Evolutionary conservation across 1,140 invertebrate genomes (phyloP).

Genomic region (Asbolus verrucosus): DNA sequence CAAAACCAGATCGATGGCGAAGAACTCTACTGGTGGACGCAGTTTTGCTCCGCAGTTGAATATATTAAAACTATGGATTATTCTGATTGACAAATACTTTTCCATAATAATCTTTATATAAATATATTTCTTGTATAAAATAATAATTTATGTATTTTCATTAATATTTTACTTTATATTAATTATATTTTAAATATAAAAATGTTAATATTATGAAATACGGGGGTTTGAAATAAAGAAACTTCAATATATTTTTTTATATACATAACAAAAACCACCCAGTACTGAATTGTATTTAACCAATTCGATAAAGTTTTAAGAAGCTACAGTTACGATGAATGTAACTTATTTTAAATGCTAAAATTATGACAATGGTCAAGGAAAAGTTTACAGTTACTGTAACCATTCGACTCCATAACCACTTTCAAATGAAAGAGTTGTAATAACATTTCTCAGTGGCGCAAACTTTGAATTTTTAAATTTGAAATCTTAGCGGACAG

Average conservation of each 20-base stretch:
- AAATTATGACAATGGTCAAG: too few relatives aligned
- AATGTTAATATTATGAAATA: conserved; percentile 39
- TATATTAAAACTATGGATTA: conserved; percentile 99
- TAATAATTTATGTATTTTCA: conserved; percentile 42
- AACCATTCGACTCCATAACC: too few relatives aligned
- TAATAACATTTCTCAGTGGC: too few relatives aligned
- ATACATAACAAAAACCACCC: too few relatives aligned
- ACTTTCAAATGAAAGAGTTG: too few relatives aligned
- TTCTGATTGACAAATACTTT: conserved; percentile 61
- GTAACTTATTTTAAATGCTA: too few relatives aligned
- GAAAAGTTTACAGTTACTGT: too few relatives aligned
- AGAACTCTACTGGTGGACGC: conserved; percentile 98
- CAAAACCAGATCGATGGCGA: conserved; percentile 87
- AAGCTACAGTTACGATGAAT: too few relatives aligned
- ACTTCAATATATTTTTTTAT: conserved; percentile 1
- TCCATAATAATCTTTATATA: conserved; percentile 46
- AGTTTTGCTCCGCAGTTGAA: conserved; percentile 95
- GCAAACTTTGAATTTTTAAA: too few relatives aligned
- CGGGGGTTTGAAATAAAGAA: conserved; percentile 40
- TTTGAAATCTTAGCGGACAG: too few relatives aligned
- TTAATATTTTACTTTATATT: conserved; percentile 30
- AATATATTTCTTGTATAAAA: conserved; percentile 44
- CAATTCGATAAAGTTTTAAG: too few relatives aligned
- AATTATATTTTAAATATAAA: conserved; percentile 43
- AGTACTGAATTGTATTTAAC: too few relatives aligned